Base-by-base conservation (phyloP, 1,140 invertebrate genomes). In the Listronotus bonariensis region DNA sequence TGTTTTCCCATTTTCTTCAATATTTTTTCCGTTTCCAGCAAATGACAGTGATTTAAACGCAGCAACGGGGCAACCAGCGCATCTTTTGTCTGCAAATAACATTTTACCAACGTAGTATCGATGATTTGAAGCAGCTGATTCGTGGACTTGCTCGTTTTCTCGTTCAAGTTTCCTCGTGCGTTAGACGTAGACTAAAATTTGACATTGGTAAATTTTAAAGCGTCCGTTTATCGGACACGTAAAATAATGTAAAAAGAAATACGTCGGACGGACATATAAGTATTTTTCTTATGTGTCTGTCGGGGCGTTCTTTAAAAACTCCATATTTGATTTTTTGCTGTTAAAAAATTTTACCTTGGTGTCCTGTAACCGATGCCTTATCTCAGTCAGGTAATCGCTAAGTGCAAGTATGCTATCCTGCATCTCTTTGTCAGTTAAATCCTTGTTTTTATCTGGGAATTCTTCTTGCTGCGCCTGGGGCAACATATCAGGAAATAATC, bases 81-180 rank as follows among this genome's bases (percentile, higher is more conserved):
- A 82, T 97, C 95, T 79, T 98, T 98, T 0, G 93, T 97, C 89
- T 94, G 89, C 51, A 98, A 83, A 82, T 98, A 99, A 79, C 96
- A 98, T 78, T 98, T 98, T 0, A 99, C 81, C 45, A 99, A 79
- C 0, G 96, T 97, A 4, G 96, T 98, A 77, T 98, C 97, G 67
- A 98, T 96, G 42, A 98, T 93, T 80, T 96, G 94, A 17, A 96
- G 78, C 34, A 97, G 82, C 68, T 95, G 86, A 53, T 76, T 63
- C 12, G 71, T 66, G 11, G 71, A 73, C 71, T 78, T 73, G 66
- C 70, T 70, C 68, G 72, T 51, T 18, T 57, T 57, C 12, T 80
- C 80, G 10, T 79, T 79, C 11, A 78, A 74, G 64, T 78, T 79
- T 1, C 72, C 72, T 38, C 72, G 68, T 1, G 74, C 70, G 40